Evolutionary conservation across 2,888 invertebrate species (phyloP), one percentile per base, ranked within the genome.

Genomic region (Ecdyonurus torrentis): DNA sequence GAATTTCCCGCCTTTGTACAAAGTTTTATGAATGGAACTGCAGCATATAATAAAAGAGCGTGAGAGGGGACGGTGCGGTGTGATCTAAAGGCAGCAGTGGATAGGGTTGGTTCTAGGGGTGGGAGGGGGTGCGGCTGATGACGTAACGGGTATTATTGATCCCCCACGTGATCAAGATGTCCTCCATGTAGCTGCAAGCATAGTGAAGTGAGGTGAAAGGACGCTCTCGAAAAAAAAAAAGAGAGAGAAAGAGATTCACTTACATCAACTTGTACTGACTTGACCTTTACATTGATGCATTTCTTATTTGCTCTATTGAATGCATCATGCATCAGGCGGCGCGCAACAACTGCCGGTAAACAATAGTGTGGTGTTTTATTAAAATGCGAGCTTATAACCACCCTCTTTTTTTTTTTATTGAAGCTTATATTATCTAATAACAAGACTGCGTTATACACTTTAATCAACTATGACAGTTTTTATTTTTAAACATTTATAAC

Each of bases 131-230:
- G 37, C 37, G 15, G 15, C 37, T 55, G 55, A 22, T 55, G 55
- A 55, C 55, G 55, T 55, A n/a, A 55, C 55, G 55, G 22, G 55
- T 22, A 55, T 20, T 55, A 55, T 55, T 55, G 55, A 55, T 55
- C 55, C 55, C n/a, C 55, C 55, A 55, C 55, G 55, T 55, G 55
- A 55, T n/a, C 55, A 55, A 55, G 22, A 55, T 55, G 55, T 55
- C 55, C 55, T 55, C 55, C 55, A 15, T 15, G 37, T 37, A 37
- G 37, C 37, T 10, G 15, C 7, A 5, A 37, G 37, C 37, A 10
- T 10, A 15, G 7, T 5, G 15, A 37, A 15, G 37, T 37, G 37
- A 37, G 15, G 15, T 5, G 37, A 37, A 5, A 15, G 7, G 7
- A 15, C 37, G 37, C 37, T 37, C 37, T 37, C 15, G n/a, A n/a